A percentile compares a stretch with the other conserved stretches of the same genome.
These are phyloP conservation scores for Sympetrum striolatum DNA, from an alignment of 2,888 invertebrate genomes.

Conservation along the genomic window DNA sequence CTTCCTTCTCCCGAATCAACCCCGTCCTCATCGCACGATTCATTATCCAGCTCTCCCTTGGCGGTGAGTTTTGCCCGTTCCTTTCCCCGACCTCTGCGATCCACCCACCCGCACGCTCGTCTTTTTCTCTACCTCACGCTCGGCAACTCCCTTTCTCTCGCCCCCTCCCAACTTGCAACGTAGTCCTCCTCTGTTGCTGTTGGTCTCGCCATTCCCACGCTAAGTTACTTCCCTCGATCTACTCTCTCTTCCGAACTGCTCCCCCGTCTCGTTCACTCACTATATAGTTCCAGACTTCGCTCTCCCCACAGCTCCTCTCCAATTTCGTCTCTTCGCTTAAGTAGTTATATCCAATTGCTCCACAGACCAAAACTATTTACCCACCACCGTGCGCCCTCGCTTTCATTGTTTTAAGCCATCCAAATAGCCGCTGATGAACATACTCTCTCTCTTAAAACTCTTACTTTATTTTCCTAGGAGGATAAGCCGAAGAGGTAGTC, in stretches of 20 bases:
- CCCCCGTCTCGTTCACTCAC: background rate
- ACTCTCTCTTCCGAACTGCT: background rate
- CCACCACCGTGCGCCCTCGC: background rate
- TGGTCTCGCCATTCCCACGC: background rate
- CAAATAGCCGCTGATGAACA: no score
- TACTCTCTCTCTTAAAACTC: no score
- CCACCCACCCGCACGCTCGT: background rate
- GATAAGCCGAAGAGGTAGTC: no score
- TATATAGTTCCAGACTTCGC: background rate
- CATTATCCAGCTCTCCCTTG: conserved; percentile 37
- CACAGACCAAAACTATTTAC: background rate
- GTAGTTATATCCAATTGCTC: conserved; percentile 11
- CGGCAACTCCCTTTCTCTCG: background rate
- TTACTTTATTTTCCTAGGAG: no score
- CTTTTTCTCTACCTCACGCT: background rate
- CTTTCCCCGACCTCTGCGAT: background rate
- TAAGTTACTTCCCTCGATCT: background rate
- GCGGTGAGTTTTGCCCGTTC: conserved; percentile 25
- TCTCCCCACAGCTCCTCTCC: background rate
- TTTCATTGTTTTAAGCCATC: no score
- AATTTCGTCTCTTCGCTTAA: background rate
- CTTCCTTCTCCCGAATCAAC: background rate
- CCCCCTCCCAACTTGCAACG: background rate
- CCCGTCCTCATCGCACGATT: conserved; percentile 36
- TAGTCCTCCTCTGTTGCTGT: background rate